phyloP scores from a whole-genome alignment of 1,140 invertebrate genomes.

The Plutomurus gul region DNA sequence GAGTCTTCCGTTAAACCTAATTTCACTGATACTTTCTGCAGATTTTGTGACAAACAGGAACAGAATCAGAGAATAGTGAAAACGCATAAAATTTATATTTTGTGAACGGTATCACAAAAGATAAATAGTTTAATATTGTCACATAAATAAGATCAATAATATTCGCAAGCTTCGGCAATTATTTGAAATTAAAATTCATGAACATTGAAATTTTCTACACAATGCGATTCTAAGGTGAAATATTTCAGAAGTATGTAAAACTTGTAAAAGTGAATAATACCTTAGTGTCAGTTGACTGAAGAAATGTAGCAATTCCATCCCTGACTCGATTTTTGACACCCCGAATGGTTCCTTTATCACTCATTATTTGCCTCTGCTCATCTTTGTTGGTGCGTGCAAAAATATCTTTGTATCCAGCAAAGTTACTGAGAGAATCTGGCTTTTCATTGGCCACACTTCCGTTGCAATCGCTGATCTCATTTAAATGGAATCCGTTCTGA shows the following conservation, averaged over 20 bases:
- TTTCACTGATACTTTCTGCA: too few species aligned
- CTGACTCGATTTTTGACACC: conserved; percentile 91
- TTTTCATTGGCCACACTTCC: conserved; percentile 59
- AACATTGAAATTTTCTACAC: too few species aligned
- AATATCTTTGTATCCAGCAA: conserved; percentile 79
- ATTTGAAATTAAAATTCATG: too few species aligned
- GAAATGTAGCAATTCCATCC: conserved; percentile 90
- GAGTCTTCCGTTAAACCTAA: too few species aligned
- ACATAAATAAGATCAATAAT: too few species aligned
- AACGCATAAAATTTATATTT: too few species aligned
- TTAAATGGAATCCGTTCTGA: conserved; percentile 68
- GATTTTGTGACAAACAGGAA: too few species aligned
- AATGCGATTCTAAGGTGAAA: too few species aligned
- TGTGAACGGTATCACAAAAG: too few species aligned
- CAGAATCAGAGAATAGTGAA: too few species aligned
- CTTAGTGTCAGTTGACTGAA: conserved; percentile 77
- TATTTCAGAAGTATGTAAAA: background rate
- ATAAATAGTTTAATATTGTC: too few species aligned
- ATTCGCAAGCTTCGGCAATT: background rate
- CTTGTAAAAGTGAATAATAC: conserved; percentile 57
- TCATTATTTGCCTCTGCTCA: conserved; percentile 63
- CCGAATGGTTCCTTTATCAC: conserved; percentile 86
- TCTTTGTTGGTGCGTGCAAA: conserved; percentile 66
- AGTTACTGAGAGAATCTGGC: conserved; percentile 60
- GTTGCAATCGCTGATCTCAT: conserved; percentile 69